A percentile compares a stretch with the other conserved stretches of the same genome.
These are phyloP conservation scores for Lissonota sp. DNA, from an alignment of 2,888 invertebrate genomes.

Conservation along the genomic window DNA sequence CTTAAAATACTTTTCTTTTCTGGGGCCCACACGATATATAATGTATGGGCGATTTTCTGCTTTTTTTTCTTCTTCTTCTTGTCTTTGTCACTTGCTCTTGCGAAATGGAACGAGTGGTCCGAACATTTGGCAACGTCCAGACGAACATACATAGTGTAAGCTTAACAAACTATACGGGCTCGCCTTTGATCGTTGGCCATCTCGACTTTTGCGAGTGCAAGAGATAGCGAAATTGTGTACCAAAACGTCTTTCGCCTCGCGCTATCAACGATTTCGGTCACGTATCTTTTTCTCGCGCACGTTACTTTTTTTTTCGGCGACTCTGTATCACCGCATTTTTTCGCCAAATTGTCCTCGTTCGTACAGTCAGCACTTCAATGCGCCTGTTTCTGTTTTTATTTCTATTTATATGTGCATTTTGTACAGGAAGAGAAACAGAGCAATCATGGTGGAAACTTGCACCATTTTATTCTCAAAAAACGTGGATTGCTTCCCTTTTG, in stretches of 20 bases:
- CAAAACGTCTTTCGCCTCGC: slow-evolving; percentile 12
- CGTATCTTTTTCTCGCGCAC: slow-evolving; percentile 52
- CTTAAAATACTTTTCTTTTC: neutral
- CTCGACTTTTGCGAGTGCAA: neutral
- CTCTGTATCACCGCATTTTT: slow-evolving; percentile 45
- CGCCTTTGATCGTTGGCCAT: slow-evolving; percentile 17
- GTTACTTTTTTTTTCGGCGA: slow-evolving; percentile 35
- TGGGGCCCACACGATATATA: slow-evolving; percentile 1
- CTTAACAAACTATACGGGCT: slow-evolving; percentile 29
- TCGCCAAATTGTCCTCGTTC: slow-evolving; percentile 50
- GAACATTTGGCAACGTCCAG: slow-evolving; percentile 51
- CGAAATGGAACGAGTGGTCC: slow-evolving; percentile 33
- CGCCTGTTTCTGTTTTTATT: slow-evolving; percentile 24
- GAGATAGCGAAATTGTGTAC: slow-evolving; percentile 49
- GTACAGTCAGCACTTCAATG: slow-evolving; percentile 35
- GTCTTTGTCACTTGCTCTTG: slow-evolving; percentile 30
- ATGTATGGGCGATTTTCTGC: neutral
- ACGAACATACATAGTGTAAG: slow-evolving; percentile 14
- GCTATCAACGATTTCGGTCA: slow-evolving; percentile 62
- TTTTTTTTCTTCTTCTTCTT: neutral
- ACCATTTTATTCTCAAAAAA: slow-evolving; percentile 38
- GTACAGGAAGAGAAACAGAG: slow-evolving; percentile 9
- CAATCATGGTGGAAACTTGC: slow-evolving; percentile 8
- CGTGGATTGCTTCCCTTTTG: too few relatives aligned
- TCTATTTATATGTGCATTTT: neutral